A percentile compares a stretch with the other conserved stretches of the same genome.
phyloP scores from a whole-genome alignment of 2,888 invertebrate species.

The Isotomurus palustris region DNA sequence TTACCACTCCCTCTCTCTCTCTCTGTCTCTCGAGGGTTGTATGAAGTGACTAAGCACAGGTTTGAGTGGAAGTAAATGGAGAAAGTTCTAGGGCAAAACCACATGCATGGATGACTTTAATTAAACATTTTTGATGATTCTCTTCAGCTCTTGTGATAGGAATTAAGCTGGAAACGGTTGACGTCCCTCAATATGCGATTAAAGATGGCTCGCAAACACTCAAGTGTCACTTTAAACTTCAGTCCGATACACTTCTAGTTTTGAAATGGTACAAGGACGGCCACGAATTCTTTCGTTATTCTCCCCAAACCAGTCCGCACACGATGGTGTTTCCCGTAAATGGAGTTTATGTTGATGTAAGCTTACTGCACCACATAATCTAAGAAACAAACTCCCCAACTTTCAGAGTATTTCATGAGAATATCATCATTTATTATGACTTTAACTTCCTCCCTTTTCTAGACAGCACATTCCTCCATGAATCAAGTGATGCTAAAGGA shows the following conservation, averaged over 20 bases:
- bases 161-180: conserved; percentile 31
- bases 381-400: not conserved
- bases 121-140: conserved; percentile 3
- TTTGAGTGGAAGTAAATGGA: not conserved
- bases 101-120: conserved; percentile 1
- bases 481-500: conserved; percentile 36
- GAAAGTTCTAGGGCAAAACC: not conserved
- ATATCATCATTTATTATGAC: not conserved
- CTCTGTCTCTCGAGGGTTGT: not conserved
- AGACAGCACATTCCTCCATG: conserved; percentile 33
- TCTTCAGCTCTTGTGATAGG: conserved; percentile 22
- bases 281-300: conserved; percentile 27
- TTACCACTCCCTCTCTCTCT: too few species aligned
- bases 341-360: conserved; percentile 3
- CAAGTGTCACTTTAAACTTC: conserved; percentile 30
- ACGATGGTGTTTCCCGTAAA: not conserved
- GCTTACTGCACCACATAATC: not conserved
- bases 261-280: conserved; percentile 35
- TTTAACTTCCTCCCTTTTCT: conserved; percentile 13
- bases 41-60: too few species aligned
- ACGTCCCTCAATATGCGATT: conserved; percentile 27
- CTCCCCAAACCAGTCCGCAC: not conserved
- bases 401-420: not conserved
- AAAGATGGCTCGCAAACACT: conserved; percentile 21
- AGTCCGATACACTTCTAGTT: conserved; percentile 26